Conservation (phyloP, 2,888 invertebrate genomes). For the Papilio elwesi region DNA sequence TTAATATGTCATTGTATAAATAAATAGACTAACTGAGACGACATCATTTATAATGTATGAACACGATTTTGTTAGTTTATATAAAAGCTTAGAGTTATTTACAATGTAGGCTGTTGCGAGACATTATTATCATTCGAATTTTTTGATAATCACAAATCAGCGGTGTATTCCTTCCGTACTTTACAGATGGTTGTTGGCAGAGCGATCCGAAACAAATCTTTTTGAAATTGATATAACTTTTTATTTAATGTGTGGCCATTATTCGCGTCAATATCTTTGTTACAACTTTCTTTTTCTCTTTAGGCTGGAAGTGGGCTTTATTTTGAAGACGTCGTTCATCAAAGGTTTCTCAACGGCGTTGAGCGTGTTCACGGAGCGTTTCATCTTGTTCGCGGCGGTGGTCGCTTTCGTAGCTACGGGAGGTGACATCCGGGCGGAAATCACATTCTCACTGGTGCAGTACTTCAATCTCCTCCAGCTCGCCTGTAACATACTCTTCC, state of each 20-base stretch:
- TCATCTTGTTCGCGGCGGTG: slow-evolving; percentile 91
- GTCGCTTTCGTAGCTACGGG: slow-evolving; percentile 89
- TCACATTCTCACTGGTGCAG: slow-evolving; percentile 90
- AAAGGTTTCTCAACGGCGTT: slow-evolving; percentile 86
- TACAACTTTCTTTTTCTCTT: slow-evolving; percentile 43
- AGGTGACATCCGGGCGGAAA: slow-evolving; percentile 84
- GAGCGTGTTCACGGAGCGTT: slow-evolving; percentile 92
- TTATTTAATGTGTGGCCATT: too few relatives aligned
- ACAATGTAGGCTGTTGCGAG: neutral
- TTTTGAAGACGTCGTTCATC: slow-evolving; percentile 87
- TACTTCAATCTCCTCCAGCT: slow-evolving; percentile 90
- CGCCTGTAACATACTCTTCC: slow-evolving; percentile 87
- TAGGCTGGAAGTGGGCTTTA: slow-evolving; percentile 88
- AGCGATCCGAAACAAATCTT: too few relatives aligned
- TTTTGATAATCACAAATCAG: neutral
- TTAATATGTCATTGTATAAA: neutral
- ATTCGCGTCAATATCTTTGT: slow-evolving; percentile 4
- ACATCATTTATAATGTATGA: neutral
- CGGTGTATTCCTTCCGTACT: too few relatives aligned
- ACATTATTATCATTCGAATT: neutral
- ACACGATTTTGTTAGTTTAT: neutral
- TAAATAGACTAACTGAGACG: neutral
- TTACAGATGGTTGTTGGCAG: too few relatives aligned
- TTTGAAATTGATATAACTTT: too few relatives aligned
- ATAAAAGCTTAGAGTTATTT: neutral